Percentiles rank a stretch among this genome's conserved stretches.
Evolutionary conservation across 1,140 invertebrate genomes (phyloP).

Genomic region (Cydia strobilella): DNA sequence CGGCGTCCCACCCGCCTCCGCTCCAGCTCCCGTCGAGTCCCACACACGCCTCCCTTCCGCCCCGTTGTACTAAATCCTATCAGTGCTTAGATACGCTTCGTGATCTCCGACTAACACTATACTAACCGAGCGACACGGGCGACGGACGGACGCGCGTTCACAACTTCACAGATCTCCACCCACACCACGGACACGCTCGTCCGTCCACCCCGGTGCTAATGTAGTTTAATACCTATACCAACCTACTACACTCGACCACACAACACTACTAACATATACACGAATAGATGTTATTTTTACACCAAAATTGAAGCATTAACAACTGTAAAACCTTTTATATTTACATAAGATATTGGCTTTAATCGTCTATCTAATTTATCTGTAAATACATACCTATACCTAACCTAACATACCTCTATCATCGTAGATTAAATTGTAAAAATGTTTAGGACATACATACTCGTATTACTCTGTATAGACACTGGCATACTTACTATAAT

Average conservation of each 20-base stretch:
- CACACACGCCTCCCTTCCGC: conserved; percentile 36
- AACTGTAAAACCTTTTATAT: conserved; percentile 54
- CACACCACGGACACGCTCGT: conserved; percentile 53
- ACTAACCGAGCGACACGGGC: conserved; percentile 69
- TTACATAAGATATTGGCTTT: conserved; percentile 61
- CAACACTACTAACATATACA: conserved; percentile 77
- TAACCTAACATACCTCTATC: conserved; percentile 44
- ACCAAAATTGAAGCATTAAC: conserved; percentile 67
- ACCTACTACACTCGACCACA: conserved; percentile 68
- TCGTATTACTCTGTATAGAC: conserved; percentile 61
- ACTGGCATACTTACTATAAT: conserved; percentile 49
- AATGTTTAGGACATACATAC: conserved; percentile 45
- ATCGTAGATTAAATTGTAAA: conserved; percentile 58
- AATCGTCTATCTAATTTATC: conserved; percentile 38
- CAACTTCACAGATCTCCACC: conserved; percentile 41
- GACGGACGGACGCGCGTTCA: conserved; percentile 71
- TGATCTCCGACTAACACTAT: conserved; percentile 60
- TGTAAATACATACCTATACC: conserved; percentile 62
- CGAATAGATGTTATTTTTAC: conserved; percentile 80
- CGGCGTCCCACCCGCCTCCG: conserved; percentile 51
- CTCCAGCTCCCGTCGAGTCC: conserved; percentile 36
- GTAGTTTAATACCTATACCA: conserved; percentile 52
- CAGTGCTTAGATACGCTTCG: conserved; percentile 70
- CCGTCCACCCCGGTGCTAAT: conserved; percentile 65
- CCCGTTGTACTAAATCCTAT: conserved; percentile 44